Percentiles rank a stretch among this genome's conserved stretches.
Evolutionary conservation across 2,888 invertebrate species (phyloP).

Genomic region (Lottia gigantea): DNA sequence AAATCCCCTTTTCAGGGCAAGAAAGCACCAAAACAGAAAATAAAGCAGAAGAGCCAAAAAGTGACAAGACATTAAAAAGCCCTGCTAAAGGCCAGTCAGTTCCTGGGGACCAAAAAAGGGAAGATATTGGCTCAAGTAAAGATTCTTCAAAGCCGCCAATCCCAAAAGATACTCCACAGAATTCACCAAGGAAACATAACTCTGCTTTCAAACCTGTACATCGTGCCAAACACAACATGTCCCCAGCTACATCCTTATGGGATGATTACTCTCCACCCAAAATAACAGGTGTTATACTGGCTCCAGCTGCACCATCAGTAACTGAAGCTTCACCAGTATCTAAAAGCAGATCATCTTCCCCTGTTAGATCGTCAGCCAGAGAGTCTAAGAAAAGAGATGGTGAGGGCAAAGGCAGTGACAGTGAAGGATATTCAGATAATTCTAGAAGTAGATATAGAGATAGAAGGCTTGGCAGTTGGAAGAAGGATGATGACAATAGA

Average conservation of each 20-base stretch:
- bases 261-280: conserved; percentile 52
- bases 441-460: conserved; percentile 7
- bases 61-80: background rate
- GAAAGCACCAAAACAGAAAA: background rate
- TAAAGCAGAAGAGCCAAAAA: background rate
- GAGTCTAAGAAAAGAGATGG: background rate
- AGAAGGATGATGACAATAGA: conserved; percentile 30
- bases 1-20: background rate
- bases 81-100: background rate
- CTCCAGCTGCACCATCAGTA: conserved; percentile 44
- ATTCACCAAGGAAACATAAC: conserved; percentile 24
- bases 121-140: background rate
- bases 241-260: conserved; percentile 63
- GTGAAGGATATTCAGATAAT: background rate
- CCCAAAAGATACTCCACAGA: conserved; percentile 5
- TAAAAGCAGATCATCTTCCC: background rate
- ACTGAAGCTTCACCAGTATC: conserved; percentile 15
- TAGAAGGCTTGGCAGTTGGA: background rate
- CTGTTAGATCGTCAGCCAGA: conserved; percentile 5
- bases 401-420: background rate
- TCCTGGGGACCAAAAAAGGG: background rate
- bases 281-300: conserved; percentile 47
- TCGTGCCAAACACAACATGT: conserved; percentile 51
- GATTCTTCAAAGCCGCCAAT: conserved; percentile 5
- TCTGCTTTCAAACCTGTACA: conserved; percentile 48